Conservation (phyloP, 2,888 invertebrate species). For the Taenaris catops region DNA sequence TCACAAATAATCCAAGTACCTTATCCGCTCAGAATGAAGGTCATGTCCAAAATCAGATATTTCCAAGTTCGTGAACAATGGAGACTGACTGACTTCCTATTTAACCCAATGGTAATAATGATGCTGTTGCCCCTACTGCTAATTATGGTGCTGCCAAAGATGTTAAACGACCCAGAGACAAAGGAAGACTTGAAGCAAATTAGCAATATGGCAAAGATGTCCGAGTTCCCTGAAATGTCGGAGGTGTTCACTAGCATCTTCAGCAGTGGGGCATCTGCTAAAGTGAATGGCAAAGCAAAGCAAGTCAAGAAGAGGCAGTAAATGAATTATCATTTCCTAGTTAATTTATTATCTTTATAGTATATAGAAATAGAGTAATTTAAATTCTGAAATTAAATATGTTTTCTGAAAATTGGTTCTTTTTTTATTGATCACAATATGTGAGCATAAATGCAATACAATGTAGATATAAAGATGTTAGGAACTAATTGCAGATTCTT, state of each 20-base stretch:
- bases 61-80: constrained; percentile 98
- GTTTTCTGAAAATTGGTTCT: too few species aligned
- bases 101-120: constrained; percentile 99
- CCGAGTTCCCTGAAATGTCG: constrained; percentile 96
- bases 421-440: too few species aligned
- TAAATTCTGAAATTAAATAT: too few species aligned
- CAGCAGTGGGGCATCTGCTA: constrained; percentile 83
- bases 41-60: constrained; percentile 89
- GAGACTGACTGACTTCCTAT: constrained; percentile 97
- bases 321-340: constrained; percentile 1
- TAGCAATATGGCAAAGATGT: constrained; percentile 88
- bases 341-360: background rate
- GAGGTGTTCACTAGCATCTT: constrained; percentile 95
- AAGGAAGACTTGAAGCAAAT: constrained; percentile 97
- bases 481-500: too few species aligned
- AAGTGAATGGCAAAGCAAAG: constrained; percentile 63
- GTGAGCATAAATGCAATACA: too few species aligned
- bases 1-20: constrained; percentile 93
- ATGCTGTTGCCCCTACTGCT: constrained; percentile 95
- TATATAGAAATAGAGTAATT: constrained; percentile 18
- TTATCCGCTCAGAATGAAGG: constrained; percentile 95
- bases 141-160: constrained; percentile 95
- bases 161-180: constrained; percentile 99
- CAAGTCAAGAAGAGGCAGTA: constrained; percentile 72
- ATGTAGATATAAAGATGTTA: too few species aligned